These are phyloP conservation scores for Pristis pectinata DNA, from an alignment of 2,797 vertebrate genomes.

Conservation along the genomic window DNA sequence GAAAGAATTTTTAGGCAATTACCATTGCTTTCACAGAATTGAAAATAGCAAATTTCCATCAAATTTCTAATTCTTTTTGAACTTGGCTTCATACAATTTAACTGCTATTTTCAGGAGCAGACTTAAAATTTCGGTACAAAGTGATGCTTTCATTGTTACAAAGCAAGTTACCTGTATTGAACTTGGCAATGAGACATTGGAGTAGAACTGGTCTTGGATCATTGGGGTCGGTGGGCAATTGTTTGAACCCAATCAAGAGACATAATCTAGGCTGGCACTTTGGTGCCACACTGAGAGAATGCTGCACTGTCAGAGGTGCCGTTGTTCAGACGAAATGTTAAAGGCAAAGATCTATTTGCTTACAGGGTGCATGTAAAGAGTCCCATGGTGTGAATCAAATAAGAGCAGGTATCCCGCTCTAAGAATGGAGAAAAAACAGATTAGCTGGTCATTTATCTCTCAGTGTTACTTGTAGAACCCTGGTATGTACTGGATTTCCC, in stretches of 20 bases:
- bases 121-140: neutral
- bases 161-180: neutral
- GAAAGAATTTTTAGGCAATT: neutral
- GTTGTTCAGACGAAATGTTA: too few species aligned
- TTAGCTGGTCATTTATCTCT: neutral
- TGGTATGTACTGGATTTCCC: neutral
- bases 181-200: neutral
- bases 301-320: neutral
- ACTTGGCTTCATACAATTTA: neutral
- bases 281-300: neutral
- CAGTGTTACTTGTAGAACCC: neutral
- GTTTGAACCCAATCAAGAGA: neutral
- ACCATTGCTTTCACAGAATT: neutral
- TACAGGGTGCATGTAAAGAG: too few species aligned
- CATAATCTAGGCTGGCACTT: neutral
- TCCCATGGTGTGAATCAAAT: too few species aligned
- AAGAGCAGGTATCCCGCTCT: neutral
- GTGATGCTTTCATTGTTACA: neutral
- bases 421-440: neutral
- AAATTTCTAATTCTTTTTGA: neutral
- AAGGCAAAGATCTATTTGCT: too few species aligned
- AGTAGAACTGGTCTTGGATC: neutral
- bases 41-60: neutral
- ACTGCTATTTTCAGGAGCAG: neutral
- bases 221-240: neutral